A percentile compares a stretch with the other conserved stretches of the same genome.
phyloP scores from a whole-genome alignment of 2,888 invertebrate genomes.

The Lomographa bimaculata region DNA sequence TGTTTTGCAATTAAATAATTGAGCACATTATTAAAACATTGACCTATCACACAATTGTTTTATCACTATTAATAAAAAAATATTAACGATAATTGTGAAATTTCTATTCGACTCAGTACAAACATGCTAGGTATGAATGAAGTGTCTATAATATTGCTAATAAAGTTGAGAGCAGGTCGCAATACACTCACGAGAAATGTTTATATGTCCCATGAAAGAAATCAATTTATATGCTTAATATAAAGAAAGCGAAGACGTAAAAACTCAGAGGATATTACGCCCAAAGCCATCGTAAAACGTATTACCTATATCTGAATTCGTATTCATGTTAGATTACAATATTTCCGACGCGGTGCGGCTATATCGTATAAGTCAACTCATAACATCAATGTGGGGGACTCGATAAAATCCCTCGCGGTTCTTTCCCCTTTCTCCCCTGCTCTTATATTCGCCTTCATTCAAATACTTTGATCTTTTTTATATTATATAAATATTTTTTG shows the following conservation, averaged over 20 bases:
- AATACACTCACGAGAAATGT: slow-evolving; percentile 36
- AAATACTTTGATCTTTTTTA: slow-evolving; percentile 71
- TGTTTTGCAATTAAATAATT: slow-evolving; percentile 5
- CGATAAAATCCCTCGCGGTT: slow-evolving; percentile 58
- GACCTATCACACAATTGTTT: slow-evolving; percentile 4
- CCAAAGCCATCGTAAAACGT: slow-evolving; percentile 50
- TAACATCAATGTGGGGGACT: slow-evolving; percentile 56
- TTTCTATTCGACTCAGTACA: slow-evolving; percentile 26
- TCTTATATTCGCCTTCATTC: slow-evolving; percentile 38
- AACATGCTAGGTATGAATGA: no score
- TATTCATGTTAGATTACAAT: slow-evolving; percentile 70
- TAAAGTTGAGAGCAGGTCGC: slow-evolving; percentile 33
- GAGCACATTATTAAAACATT: slow-evolving; percentile 2
- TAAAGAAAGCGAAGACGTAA: slow-evolving; percentile 42
- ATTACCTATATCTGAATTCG: slow-evolving; percentile 60
- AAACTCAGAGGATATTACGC: slow-evolving; percentile 49
- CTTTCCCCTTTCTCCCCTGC: slow-evolving; percentile 42
- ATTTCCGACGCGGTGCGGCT: slow-evolving; percentile 54
- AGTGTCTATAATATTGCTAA: slow-evolving; percentile 27
- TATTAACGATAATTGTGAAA: no score
- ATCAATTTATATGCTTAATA: slow-evolving; percentile 43
- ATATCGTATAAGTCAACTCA: slow-evolving; percentile 57
- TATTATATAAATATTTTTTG: slow-evolving; percentile 71
- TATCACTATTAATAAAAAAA: no score
- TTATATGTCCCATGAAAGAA: slow-evolving; percentile 35